A percentile compares a stretch with the other conserved stretches of the same genome.
Conservation (phyloP, 1,140 invertebrate genomes). For the Holotrichia oblita region DNA sequence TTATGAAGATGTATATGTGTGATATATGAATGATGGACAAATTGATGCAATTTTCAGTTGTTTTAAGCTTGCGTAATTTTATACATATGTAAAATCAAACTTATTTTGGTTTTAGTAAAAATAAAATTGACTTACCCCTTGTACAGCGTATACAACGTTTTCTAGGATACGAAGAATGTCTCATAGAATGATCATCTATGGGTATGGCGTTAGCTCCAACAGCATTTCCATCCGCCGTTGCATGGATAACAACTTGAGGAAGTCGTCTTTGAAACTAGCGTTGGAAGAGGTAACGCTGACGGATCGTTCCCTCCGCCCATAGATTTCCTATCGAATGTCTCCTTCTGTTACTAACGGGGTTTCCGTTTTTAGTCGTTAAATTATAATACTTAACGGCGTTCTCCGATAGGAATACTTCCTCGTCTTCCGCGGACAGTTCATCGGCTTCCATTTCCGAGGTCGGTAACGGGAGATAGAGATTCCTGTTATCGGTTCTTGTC, state of each 20-base stretch:
- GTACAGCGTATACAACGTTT: slow-evolving; percentile 59
- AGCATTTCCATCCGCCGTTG: slow-evolving; percentile 46
- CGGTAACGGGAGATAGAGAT: slow-evolving; percentile 60
- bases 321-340: slow-evolving; percentile 67
- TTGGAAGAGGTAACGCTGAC: slow-evolving; percentile 52
- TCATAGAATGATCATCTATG: slow-evolving; percentile 58
- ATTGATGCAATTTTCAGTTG: too few species aligned
- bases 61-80: too few species aligned
- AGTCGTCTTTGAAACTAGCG: slow-evolving; percentile 55
- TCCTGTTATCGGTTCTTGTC: slow-evolving; percentile 56
- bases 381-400: slow-evolving; percentile 65
- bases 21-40: too few species aligned
- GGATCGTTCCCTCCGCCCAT: slow-evolving; percentile 53
- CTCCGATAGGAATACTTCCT: slow-evolving; percentile 61
- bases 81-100: too few species aligned
- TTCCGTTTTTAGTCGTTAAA: slow-evolving; percentile 57
- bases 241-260: slow-evolving; percentile 50
- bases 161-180: slow-evolving; percentile 59
- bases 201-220: slow-evolving; percentile 38
- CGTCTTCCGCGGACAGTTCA: slow-evolving; percentile 54
- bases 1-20: too few species aligned
- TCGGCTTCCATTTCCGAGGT: slow-evolving; percentile 49
- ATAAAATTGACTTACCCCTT: slow-evolving; percentile 54
- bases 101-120: slow-evolving; percentile 17
- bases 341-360: slow-evolving; percentile 54